Percentiles rank a stretch among this genome's conserved stretches.
These are phyloP conservation scores for Nasua narica DNA, from an alignment of 2,797 vertebrate species.

Conservation along the genomic window DNA sequence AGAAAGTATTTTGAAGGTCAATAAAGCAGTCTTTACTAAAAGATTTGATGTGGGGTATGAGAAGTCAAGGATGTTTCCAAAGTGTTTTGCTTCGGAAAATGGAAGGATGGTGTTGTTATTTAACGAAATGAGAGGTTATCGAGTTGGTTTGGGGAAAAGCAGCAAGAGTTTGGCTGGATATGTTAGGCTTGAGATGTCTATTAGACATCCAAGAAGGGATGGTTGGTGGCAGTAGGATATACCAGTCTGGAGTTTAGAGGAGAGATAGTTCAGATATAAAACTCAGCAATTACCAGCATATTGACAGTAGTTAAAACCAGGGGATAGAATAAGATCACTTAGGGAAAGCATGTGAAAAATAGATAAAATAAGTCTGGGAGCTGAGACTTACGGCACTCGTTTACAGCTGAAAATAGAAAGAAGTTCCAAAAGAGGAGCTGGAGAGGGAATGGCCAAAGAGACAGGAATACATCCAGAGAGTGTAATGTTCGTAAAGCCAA, in stretches of 20 bases:
- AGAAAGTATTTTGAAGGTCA: not conserved
- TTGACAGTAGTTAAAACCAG: not conserved
- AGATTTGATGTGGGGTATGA: not conserved
- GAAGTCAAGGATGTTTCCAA: not conserved
- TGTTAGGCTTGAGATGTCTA: not conserved
- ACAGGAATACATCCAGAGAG: not conserved
- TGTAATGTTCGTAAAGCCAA: not conserved
- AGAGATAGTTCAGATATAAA: not conserved
- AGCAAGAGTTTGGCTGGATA: not conserved
- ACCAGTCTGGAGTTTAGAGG: not conserved
- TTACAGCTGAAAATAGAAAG: not conserved
- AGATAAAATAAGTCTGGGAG: not conserved
- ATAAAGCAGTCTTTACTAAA: not conserved
- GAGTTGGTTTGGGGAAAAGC: not conserved
- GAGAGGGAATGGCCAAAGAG: not conserved
- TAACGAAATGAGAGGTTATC: not conserved
- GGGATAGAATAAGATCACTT: not conserved
- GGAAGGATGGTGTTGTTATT: not conserved
- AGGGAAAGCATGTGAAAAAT: not conserved
- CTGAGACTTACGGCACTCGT: not conserved
- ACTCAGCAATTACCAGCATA: not conserved
- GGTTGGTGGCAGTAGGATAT: not conserved
- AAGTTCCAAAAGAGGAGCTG: not conserved
- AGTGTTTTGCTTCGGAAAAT: not conserved
- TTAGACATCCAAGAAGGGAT: not conserved